These are phyloP conservation scores for Ispidina lecontei DNA, from an alignment of 2,797 vertebrate genomes.

Conservation along the genomic window DNA sequence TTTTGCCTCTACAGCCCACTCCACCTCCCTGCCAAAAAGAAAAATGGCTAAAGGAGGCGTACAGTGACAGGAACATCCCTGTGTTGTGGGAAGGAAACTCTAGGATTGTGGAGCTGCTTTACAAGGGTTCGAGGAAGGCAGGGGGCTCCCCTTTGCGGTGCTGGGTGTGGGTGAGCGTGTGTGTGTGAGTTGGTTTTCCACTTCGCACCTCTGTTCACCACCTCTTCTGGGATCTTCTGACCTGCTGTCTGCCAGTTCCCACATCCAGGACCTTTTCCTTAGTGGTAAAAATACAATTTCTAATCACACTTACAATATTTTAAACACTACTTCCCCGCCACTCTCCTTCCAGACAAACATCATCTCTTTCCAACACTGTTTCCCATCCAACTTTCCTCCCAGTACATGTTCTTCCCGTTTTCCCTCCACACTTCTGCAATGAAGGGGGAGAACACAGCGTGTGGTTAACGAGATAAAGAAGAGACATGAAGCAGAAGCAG, in stretches of 20 bases:
- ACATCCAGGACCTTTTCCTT: not conserved
- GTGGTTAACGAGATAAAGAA: not conserved
- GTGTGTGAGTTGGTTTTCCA: not conserved
- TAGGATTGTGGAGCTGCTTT: accelerated
- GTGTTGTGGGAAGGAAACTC: not conserved
- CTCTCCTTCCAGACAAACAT: not conserved
- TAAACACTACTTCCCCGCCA: accelerated
- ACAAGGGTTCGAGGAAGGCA: accelerated
- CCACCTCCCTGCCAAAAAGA: not conserved
- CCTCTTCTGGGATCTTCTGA: not conserved
- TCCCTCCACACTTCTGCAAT: not conserved
- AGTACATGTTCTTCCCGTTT: not conserved
- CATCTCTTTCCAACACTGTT: not conserved
- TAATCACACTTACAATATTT: not conserved
- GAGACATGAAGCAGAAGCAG: not conserved
- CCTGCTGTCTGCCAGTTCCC: not conserved
- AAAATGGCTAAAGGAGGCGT: not conserved
- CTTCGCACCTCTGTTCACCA: not conserved
- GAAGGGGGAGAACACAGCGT: not conserved
- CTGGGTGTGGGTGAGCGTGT: accelerated
- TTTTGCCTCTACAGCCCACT: not conserved
- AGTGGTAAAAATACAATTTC: not conserved
- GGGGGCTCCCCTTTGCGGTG: accelerated
- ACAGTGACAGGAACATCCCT: not conserved
- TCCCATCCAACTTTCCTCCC: not conserved